Evolutionary conservation across 2,797 vertebrate genomes (phyloP), one percentile per base, ranked within the genome.

Genomic region (Anguilla marmorata): DNA sequence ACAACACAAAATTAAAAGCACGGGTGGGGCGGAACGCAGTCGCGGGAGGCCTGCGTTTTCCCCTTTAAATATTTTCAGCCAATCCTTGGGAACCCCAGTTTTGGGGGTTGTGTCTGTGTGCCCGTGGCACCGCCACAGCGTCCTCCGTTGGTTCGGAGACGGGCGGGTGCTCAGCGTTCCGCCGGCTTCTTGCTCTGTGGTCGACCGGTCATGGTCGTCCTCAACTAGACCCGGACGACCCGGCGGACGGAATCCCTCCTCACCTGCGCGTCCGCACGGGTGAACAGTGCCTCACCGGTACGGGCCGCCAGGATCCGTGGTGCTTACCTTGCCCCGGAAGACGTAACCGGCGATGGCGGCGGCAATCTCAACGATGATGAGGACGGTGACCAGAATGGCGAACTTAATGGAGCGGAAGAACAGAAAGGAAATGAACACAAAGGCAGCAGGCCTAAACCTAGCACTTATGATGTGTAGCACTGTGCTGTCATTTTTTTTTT

Each of bases 331-430:
- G 85, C 94, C 94, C 89, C 95, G 97, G 90, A 93, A 96, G 89
- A 98, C 9, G 12, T 98, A 98, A 30, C 95, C 97, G 12, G 95
- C 89, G 1, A 99, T 97, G 69, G 96, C 97, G 0, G 94, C 95
- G 0, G 94, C 97, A 3, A 98, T 95, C 93, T 99, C 97, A 86
- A 95, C 89, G 0, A 98, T 88, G 94, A 97, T 92, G 89, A 98
- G 93, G 66, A 98, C 60, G 33, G 94, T 92, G 76, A 99, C 93
- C 21, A 98, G 91, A 89, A 98, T 0, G 16, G 96, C 95, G 88
- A 98, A 98, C 98, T 97, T 94, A 11, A 88, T 12, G 69, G 41
- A 83, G 45, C 37, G 33, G 86, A 1, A 89, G 27, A 79, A 89
- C 24, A 82, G 8, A 33, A 58, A 30, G 48, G 3, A 27, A 24